Evolutionary conservation across 2,797 vertebrate genomes (phyloP).

Genomic region (Phylloscopus collybita): DNA sequence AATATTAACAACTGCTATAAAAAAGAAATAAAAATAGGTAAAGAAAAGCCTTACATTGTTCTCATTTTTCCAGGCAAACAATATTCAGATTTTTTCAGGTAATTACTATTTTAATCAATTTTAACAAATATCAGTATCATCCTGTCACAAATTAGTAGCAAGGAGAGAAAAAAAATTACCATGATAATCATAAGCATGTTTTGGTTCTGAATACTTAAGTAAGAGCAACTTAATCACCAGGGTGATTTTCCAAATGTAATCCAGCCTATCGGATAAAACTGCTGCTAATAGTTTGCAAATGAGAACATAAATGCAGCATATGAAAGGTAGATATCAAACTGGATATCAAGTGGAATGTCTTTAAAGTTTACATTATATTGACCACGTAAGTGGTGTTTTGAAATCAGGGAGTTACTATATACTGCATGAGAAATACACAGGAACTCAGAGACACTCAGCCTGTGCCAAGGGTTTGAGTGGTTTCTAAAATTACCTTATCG

Average conservation of each 20-base stretch:
- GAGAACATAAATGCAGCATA: neutral
- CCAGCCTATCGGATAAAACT: neutral
- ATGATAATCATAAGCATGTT: neutral
- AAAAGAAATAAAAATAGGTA: neutral
- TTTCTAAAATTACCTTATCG: neutral
- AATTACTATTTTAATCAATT: neutral
- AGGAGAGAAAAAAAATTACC: neutral
- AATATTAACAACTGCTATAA: neutral
- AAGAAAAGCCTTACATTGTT: neutral
- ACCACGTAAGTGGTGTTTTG: neutral
- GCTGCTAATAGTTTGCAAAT: neutral
- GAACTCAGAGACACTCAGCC: neutral
- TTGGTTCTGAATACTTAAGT: neutral
- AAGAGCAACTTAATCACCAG: neutral
- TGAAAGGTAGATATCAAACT: neutral
- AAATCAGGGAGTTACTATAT: neutral
- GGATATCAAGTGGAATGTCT: neutral
- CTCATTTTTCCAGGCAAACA: neutral
- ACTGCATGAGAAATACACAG: neutral
- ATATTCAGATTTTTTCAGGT: neutral
- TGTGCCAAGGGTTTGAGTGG: neutral
- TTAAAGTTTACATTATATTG: neutral
- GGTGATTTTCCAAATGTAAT: slow-evolving; percentile 9
- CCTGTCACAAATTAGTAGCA: neutral
- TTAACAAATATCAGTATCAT: neutral